Conservation (phyloP, 2,797 vertebrate genomes). For the Pipistrellus pygmaeus region DNA sequence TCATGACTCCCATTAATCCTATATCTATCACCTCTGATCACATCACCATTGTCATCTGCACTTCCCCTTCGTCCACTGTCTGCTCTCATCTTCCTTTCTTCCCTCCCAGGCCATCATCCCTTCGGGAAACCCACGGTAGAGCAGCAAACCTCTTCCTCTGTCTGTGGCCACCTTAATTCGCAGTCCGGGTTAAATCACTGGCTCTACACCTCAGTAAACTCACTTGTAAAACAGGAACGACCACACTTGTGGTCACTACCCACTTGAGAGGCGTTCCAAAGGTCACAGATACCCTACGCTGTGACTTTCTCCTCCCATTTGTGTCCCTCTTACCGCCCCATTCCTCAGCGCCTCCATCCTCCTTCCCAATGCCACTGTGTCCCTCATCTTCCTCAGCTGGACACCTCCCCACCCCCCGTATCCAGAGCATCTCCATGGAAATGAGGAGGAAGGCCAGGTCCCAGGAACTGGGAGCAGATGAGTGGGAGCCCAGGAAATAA, state of each 20-base stretch:
- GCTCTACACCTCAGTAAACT: conserved; percentile 11
- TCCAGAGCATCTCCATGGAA: neutral
- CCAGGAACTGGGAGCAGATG: neutral
- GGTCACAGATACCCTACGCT: neutral
- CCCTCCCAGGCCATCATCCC: neutral
- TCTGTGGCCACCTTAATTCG: neutral
- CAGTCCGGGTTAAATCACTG: neutral
- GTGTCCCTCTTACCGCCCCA: neutral
- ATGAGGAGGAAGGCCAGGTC: neutral
- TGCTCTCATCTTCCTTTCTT: neutral
- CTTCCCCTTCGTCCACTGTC: neutral
- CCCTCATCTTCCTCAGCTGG: neutral
- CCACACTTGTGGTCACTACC: neutral
- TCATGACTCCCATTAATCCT: neutral
- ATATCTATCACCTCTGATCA: neutral
- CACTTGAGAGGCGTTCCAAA: neutral
- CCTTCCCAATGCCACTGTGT: neutral
- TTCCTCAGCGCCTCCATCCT: neutral
- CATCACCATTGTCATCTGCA: rapidly evolving
- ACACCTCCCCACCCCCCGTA: neutral
- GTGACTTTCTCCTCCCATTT: neutral
- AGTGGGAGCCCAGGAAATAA: neutral
- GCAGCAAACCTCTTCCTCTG: neutral
- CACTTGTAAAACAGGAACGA: neutral
- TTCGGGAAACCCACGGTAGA: neutral